phyloP scores from a whole-genome alignment of 64 coral and sea anemone species.

The Porites lutea region DNA sequence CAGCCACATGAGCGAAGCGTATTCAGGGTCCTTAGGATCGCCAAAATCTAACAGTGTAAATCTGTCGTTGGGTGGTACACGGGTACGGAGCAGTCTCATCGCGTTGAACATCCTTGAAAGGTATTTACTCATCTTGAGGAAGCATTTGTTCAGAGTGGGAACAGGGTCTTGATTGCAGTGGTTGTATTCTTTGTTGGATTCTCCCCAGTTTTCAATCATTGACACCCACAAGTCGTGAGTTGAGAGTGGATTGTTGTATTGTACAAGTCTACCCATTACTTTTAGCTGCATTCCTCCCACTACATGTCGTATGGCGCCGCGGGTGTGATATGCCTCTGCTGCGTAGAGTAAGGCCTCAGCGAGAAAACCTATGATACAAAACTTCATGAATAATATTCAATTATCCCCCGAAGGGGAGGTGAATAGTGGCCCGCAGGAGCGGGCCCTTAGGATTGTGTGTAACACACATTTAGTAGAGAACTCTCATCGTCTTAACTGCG shows the following conservation, averaged over 20 bases:
- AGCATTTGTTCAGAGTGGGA: slow-evolving; percentile 12
- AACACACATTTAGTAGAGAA: too few species aligned
- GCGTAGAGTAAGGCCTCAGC: slow-evolving; percentile 59
- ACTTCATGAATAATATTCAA: too few species aligned
- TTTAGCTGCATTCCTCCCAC: slow-evolving; percentile 65
- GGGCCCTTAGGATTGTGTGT: too few species aligned
- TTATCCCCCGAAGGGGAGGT: too few species aligned
- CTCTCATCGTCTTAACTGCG: too few species aligned
- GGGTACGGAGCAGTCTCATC: slow-evolving; percentile 9
- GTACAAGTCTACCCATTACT: neutral
- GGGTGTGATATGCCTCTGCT: slow-evolving; percentile 71
- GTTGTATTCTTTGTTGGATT: slow-evolving; percentile 70
- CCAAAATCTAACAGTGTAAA: slow-evolving; percentile 40
- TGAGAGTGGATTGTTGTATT: neutral
- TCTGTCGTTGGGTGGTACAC: neutral
- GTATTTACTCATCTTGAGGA: slow-evolving; percentile 84
- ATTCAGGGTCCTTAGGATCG: slow-evolving; percentile 16
- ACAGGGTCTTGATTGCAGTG: neutral
- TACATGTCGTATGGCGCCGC: slow-evolving; percentile 73
- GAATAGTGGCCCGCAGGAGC: too few species aligned
- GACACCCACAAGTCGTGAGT: slow-evolving; percentile 76
- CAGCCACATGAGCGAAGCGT: slow-evolving; percentile 26
- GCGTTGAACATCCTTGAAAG: slow-evolving; percentile 61
- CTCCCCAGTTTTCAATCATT: slow-evolving; percentile 87
- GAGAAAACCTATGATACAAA: neutral